Evolutionary conservation across 2,797 vertebrate genomes (phyloP), one percentile per base, ranked within the genome.

Genomic region (Tarsius wallacei): DNA sequence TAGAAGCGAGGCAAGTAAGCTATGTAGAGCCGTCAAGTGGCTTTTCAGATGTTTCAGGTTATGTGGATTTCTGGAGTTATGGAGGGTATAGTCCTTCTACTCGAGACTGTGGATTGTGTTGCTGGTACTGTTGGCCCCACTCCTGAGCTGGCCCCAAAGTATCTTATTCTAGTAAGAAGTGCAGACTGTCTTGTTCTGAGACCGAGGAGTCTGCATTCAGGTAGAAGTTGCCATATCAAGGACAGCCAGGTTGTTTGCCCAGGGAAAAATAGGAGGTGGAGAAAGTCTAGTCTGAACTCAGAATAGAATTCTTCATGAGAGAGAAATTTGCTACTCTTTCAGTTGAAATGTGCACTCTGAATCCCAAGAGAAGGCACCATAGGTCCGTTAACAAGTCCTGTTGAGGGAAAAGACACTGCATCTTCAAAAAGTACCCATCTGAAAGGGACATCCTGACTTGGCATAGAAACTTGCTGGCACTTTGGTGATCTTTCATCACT

Each of bases 401-500:
- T 76, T 81, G 87, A 94, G 93, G 82, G 71, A 93, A 76, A 96
- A 94, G 90, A 76, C 90, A 51, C 14, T 87, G 33, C 83, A 53
- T 86, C 70, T 94, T 66, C 57, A 90, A 77, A 7, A 42, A 77
- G 90, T 68, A 73, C 76, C 33, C 91, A 89, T 97, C 96, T 74
- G 73, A 81, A 93, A 97, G 94, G 89, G 88, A 94, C 90, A 83
- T 66, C 66, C 95, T 95, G 90, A 89, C 97, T 97, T 97, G 93
- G 64, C 85, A 80, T 89, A 53, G 81, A 89, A 87, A 96, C 70
- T 82, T 88, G 42, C 71, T 87, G 95, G 93, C 88, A 70, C 90
- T 95, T 96, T 5, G 24, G 92, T 96, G 96, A 91, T 93, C 96
- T 97, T 97, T 95, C 96, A 94, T 97, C 94, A 90, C 88, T 96